phyloP scores from a whole-genome alignment of 2,888 invertebrate species.

The Xanthia icteritia region DNA sequence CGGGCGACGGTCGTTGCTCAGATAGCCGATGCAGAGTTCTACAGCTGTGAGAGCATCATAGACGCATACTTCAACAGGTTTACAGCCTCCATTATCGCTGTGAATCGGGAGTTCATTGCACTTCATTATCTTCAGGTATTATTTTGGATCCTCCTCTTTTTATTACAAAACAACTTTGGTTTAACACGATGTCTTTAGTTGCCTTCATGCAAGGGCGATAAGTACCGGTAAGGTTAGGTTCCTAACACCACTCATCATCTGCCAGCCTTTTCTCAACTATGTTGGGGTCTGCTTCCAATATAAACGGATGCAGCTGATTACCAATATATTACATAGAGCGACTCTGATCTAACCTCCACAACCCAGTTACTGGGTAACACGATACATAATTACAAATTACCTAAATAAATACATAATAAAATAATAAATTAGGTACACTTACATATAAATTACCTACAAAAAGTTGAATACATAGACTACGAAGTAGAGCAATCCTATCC shows the following conservation, averaged over 20 bases:
- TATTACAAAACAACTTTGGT: not conserved
- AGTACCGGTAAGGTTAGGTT: no score
- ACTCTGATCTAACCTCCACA: not conserved
- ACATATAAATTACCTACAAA: not conserved
- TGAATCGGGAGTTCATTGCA: conserved; percentile 87
- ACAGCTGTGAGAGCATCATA: conserved; percentile 86
- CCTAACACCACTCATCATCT: not conserved
- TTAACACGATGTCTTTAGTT: not conserved
- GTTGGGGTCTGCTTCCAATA: not conserved
- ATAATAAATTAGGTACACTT: not conserved
- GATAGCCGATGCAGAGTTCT: conserved; percentile 82
- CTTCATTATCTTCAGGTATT: conserved; percentile 85
- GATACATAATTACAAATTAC: no score
- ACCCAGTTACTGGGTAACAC: not conserved
- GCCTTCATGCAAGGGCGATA: not conserved
- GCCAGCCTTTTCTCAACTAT: not conserved
- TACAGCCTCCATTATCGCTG: conserved; percentile 85
- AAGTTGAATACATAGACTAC: not conserved
- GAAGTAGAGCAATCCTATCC: not conserved
- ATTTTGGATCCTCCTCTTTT: not conserved
- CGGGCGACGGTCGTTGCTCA: conserved; percentile 85
- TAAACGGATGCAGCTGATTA: not conserved
- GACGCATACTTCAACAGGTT: conserved; percentile 83
- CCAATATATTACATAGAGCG: not conserved
- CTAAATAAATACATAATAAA: no score